Evolutionary conservation across 1,140 invertebrate genomes (phyloP).

Genomic region (Metopolophium dirhodum): DNA sequence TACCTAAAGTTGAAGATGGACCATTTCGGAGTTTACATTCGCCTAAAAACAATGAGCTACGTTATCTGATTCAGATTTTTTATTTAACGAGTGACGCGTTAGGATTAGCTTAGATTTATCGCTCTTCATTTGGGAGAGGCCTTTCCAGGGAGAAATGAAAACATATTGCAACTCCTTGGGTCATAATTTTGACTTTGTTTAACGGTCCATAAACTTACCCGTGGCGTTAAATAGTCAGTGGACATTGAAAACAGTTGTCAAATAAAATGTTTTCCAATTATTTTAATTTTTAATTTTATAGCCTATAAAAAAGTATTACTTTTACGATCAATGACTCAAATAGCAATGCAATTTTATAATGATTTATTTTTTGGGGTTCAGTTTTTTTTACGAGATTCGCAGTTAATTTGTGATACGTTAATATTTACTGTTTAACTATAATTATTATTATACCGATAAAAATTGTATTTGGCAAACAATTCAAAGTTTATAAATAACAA

Average conservation of each 20-base stretch:
- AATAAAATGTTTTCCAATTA: not conserved
- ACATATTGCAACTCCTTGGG: not conserved
- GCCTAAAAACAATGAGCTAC: not conserved
- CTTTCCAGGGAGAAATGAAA: not conserved
- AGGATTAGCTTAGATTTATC: not conserved
- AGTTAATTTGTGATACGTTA: not conserved
- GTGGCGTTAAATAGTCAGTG: not conserved
- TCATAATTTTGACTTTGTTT: not conserved
- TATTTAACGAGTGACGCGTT: not conserved
- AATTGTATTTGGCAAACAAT: not conserved
- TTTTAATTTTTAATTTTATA: conserved; percentile 1
- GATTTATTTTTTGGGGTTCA: not conserved
- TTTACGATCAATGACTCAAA: not conserved
- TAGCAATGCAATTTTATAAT: not conserved
- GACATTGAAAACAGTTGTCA: not conserved
- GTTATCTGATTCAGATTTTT: not conserved
- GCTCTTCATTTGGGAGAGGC: not conserved
- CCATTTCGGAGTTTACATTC: not conserved
- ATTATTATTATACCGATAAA: conserved; percentile 1
- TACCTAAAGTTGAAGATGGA: not conserved
- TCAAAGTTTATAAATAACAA: not conserved
- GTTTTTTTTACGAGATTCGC: too few species aligned
- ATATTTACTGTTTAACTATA: not conserved
- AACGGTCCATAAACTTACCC: not conserved
- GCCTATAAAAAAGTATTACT: not conserved